Percentiles rank a stretch among this genome's conserved stretches.
Conservation (phyloP, 2,113 vertebrate genomes). For the Mystacornis crossleyi region DNA sequence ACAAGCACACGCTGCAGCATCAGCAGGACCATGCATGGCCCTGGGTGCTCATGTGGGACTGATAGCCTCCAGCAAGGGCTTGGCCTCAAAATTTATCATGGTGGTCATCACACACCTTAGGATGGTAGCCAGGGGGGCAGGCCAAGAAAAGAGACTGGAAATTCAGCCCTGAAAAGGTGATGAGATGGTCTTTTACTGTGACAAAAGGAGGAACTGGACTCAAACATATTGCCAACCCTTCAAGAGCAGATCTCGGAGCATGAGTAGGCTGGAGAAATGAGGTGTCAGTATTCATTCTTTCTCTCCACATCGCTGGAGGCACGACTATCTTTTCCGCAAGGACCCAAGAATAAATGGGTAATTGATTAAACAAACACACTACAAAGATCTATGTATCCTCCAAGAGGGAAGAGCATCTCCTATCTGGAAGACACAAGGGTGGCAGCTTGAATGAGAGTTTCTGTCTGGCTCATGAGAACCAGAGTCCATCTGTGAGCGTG, state of each 20-base stretch:
- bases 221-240: neutral
- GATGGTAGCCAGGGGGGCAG: neutral
- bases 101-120: neutral
- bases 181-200: neutral
- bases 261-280: neutral
- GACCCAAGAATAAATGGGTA: neutral
- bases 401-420: neutral
- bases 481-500: neutral
- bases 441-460: constrained; percentile 19
- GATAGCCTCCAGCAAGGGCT: neutral
- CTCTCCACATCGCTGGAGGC: neutral
- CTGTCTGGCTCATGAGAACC: neutral
- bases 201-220: neutral
- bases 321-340: neutral
- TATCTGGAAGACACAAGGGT: neutral
- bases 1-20: accelerated
- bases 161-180: neutral
- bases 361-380: neutral
- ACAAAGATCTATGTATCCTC: neutral
- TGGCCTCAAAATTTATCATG: neutral
- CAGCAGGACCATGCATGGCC: accelerated
- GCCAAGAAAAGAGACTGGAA: neutral
- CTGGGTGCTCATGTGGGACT: neutral
- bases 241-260: neutral
- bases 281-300: neutral